Percentiles rank a stretch among this genome's conserved stretches.
These are phyloP conservation scores for Ferdinandea cuprea DNA, from an alignment of 2,888 invertebrate species.

Conservation along the genomic window DNA sequence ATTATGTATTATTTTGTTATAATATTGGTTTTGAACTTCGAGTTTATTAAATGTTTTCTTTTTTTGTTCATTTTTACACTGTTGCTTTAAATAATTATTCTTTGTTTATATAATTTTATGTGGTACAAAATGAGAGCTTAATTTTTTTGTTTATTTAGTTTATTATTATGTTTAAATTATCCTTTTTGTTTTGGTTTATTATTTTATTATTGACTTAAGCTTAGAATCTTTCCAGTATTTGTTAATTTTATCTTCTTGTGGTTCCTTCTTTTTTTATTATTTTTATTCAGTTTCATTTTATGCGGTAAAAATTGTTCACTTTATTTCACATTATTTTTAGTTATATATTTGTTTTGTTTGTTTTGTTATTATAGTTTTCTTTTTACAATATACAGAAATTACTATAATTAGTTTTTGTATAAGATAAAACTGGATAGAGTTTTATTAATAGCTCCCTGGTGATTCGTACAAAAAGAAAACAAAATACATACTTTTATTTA, in stretches of 20 bases:
- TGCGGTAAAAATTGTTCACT: conserved; percentile 78
- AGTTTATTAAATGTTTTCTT: conserved; percentile 47
- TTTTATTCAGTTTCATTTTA: conserved; percentile 76
- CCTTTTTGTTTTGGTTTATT: conserved; percentile 14
- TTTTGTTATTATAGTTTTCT: conserved; percentile 26
- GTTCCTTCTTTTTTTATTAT: conserved; percentile 78
- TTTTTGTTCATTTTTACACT: conserved; percentile 52
- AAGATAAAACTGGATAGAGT: conserved; percentile 53
- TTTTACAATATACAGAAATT: conserved; percentile 70
- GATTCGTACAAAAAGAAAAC: conserved; percentile 52
- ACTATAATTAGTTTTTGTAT: conserved; percentile 54
- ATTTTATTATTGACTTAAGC: conserved; percentile 62
- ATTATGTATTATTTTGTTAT: conserved; percentile 25
- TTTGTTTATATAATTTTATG: conserved; percentile 47
- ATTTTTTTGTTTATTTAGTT: conserved; percentile 36
- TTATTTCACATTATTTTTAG: conserved; percentile 63
- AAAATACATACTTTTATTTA: conserved; percentile 5
- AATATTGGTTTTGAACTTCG: conserved; percentile 67
- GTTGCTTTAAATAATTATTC: conserved; percentile 35
- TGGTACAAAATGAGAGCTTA: conserved; percentile 71
- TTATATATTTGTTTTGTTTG: conserved; percentile 36
- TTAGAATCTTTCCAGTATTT: conserved; percentile 46
- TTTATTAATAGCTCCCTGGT: conserved; percentile 55
- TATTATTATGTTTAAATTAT: conserved; percentile 17
- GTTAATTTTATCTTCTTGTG: conserved; percentile 37